Conservation (phyloP, 1,140 invertebrate species). For the Cotesia vestalis region DNA sequence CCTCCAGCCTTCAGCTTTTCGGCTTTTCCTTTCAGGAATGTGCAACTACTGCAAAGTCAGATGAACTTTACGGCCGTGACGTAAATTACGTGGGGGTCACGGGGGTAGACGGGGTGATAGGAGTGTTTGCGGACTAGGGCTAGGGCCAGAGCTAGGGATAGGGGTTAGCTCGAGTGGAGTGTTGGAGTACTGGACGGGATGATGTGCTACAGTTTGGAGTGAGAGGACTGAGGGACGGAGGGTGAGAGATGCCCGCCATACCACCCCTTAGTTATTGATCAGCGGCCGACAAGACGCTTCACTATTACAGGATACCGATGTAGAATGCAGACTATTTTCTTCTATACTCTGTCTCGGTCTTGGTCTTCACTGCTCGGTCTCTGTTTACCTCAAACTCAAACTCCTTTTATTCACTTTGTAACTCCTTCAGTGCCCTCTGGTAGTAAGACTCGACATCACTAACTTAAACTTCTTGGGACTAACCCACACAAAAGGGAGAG, state of each 20-base stretch:
- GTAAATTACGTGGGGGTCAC: constrained; percentile 54
- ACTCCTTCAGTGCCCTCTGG: constrained; percentile 6
- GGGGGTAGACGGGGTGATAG: constrained; percentile 43
- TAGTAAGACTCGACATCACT: too few species aligned
- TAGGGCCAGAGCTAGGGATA: constrained; percentile 26
- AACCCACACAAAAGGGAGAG: constrained; percentile 11
- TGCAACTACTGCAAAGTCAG: constrained; percentile 49
- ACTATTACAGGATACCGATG: constrained; percentile 49
- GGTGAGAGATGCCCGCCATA: constrained; percentile 22
- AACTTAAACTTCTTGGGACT: too few species aligned
- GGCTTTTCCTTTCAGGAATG: constrained; percentile 27
- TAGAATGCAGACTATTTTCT: constrained; percentile 10
- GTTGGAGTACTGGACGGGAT: background rate
- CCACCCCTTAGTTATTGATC: constrained; percentile 54
- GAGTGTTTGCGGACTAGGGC: constrained; percentile 37
- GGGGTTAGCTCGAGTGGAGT: constrained; percentile 1
- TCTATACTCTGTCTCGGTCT: too few species aligned
- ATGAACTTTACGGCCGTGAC: constrained; percentile 55
- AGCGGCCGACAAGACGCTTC: constrained; percentile 53
- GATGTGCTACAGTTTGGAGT: background rate
- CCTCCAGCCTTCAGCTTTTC: constrained; percentile 24
- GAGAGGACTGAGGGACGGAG: background rate
- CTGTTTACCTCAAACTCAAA: background rate
- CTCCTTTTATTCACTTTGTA: too few species aligned
- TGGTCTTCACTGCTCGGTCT: constrained; percentile 16